Conservation (phyloP, 2,888 invertebrate species). For the Uloborus plumipes region DNA sequence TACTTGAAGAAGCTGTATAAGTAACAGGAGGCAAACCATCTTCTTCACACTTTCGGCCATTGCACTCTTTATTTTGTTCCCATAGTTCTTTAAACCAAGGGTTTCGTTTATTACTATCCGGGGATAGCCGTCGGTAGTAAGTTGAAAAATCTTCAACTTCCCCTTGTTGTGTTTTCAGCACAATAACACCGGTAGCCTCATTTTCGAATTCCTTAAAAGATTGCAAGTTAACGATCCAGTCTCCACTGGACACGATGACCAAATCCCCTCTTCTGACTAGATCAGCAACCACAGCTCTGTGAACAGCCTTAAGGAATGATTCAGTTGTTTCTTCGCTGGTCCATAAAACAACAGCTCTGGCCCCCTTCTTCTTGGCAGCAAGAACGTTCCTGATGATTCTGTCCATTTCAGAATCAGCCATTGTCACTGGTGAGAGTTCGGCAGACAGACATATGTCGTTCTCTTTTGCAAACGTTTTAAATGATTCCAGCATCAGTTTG, state of each 20-base stretch:
- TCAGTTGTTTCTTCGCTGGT: conserved; percentile 40
- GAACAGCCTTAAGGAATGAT: conserved; percentile 47
- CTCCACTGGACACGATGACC: conserved; percentile 57
- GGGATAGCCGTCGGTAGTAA: conserved; percentile 66
- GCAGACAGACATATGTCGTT: conserved; percentile 57
- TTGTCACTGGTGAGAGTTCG: conserved; percentile 20
- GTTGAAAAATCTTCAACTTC: conserved; percentile 67
- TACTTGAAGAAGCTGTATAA: conserved; percentile 38
- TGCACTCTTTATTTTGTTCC: conserved; percentile 67
- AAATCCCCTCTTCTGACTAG: conserved; percentile 48
- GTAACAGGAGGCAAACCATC: conserved; percentile 67
- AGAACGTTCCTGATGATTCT: conserved; percentile 35
- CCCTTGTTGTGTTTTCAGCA: conserved; percentile 50
- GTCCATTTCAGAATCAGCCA: conserved; percentile 47
- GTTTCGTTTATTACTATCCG: conserved; percentile 69
- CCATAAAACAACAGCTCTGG: conserved; percentile 57
- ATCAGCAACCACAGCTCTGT: conserved; percentile 46
- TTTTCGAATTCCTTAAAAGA: conserved; percentile 63
- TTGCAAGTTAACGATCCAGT: conserved; percentile 61
- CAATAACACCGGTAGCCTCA: conserved; percentile 55
- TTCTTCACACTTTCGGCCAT: conserved; percentile 69
- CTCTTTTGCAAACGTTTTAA: conserved; percentile 47
- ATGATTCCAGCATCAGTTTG: conserved; percentile 34
- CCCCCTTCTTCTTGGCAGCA: conserved; percentile 58
- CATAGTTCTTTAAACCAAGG: conserved; percentile 73